Percentiles rank a stretch among this genome's conserved stretches.
Conservation (phyloP, 2,797 vertebrate genomes). For the Characodon lateralis region DNA sequence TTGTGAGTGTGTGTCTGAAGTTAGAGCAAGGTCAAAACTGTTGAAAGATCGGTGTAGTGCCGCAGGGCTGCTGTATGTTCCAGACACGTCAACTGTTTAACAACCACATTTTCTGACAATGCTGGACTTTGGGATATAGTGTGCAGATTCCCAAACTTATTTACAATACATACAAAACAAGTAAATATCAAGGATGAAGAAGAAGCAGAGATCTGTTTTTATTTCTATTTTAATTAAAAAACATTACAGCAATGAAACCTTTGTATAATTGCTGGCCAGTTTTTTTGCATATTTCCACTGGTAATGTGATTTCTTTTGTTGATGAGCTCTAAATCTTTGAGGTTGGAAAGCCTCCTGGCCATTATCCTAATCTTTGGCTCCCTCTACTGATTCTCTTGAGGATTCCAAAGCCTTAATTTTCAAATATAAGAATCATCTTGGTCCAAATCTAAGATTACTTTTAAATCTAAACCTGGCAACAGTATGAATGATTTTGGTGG, state of each 20-base stretch:
- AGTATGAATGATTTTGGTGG: neutral
- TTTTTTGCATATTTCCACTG: neutral
- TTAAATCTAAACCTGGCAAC: neutral
- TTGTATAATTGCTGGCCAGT: neutral
- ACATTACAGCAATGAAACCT: neutral
- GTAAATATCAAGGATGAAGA: too few species aligned
- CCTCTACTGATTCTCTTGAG: neutral
- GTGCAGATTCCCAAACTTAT: neutral
- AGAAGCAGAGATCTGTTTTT: too few species aligned
- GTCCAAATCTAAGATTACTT: neutral
- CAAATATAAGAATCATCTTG: neutral
- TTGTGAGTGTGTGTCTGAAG: slow-evolving; percentile 62
- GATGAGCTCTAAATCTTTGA: neutral
- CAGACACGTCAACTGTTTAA: neutral
- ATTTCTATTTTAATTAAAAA: too few species aligned
- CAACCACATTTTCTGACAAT: neutral
- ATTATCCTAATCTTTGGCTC: neutral
- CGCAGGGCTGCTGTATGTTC: slow-evolving; percentile 13
- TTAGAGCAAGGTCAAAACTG: slow-evolving; percentile 72
- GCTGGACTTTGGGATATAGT: neutral
- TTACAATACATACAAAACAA: neutral
- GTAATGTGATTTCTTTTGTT: neutral
- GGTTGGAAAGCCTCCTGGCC: neutral
- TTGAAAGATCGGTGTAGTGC: slow-evolving; percentile 51
- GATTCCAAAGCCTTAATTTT: neutral